phyloP scores from a whole-genome alignment of 2,797 vertebrate species.

The Trachurus trachurus region DNA sequence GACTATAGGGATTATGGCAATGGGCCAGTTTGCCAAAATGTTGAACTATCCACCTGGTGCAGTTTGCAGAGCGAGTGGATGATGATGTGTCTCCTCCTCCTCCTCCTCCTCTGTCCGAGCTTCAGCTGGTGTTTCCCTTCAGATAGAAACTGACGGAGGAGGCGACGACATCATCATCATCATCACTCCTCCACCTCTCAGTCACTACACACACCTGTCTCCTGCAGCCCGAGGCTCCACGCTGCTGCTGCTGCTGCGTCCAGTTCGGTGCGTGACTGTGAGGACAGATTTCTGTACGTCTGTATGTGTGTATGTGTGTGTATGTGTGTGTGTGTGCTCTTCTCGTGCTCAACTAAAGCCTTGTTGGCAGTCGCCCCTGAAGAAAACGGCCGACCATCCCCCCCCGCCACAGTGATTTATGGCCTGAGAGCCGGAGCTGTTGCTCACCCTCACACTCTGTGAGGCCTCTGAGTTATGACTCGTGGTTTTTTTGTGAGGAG shows the following conservation, averaged over 20 bases:
- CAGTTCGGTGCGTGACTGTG: background rate
- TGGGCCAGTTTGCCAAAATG: too few species aligned
- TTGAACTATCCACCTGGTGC: background rate
- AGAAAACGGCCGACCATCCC: constrained; percentile 27
- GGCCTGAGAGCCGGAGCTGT: constrained; percentile 33
- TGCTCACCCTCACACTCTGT: constrained; percentile 29
- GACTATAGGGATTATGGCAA: too few species aligned
- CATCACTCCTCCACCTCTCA: background rate
- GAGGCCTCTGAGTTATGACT: constrained; percentile 67
- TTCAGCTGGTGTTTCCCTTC: background rate
- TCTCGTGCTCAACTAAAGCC: constrained; percentile 29
- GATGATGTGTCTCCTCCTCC: background rate
- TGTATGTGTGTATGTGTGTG: constrained; percentile 4
- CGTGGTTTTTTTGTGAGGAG: constrained; percentile 54
- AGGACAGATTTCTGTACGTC: background rate
- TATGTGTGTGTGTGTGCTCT: background rate
- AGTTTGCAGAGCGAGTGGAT: background rate
- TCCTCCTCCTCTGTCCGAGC: background rate
- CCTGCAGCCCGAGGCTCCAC: background rate
- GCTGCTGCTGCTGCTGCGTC: background rate
- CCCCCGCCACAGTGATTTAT: constrained; percentile 63
- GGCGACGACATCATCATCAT: background rate
- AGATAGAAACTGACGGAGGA: background rate
- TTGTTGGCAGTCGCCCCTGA: constrained; percentile 35
- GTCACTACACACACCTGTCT: background rate